Evolutionary conservation across 2,113 vertebrate species (phyloP).

Genomic region (Thamnaconus septentrionalis): DNA sequence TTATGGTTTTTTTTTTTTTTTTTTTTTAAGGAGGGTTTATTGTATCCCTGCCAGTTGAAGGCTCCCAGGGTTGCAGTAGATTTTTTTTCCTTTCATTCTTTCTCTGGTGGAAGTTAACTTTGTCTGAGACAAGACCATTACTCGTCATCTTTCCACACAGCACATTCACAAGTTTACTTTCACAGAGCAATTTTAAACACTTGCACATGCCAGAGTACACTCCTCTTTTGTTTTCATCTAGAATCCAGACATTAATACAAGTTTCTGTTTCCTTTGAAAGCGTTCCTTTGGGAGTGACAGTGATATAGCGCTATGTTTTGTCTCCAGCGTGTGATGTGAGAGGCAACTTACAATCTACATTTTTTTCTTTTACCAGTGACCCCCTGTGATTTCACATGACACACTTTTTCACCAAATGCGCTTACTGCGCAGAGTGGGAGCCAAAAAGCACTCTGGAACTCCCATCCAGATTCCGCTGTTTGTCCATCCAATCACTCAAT

Average conservation of each 20-base stretch:
- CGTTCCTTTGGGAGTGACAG: slow-evolving; percentile 7
- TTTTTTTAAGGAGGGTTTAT: slow-evolving; percentile 57
- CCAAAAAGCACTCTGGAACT: slow-evolving; percentile 19
- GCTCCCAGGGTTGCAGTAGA: slow-evolving; percentile 46
- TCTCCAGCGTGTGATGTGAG: slow-evolving; percentile 13
- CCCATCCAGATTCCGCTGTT: slow-evolving; percentile 3
- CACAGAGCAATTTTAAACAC: slow-evolving; percentile 24
- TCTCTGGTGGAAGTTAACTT: slow-evolving; percentile 25
- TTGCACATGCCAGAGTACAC: slow-evolving; percentile 20
- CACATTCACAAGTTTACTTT: slow-evolving; percentile 32
- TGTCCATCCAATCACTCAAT: background rate
- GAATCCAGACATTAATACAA: slow-evolving; percentile 14
- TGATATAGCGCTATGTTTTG: slow-evolving; percentile 30
- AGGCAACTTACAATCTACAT: slow-evolving; percentile 12
- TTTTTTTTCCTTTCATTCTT: slow-evolving; percentile 19
- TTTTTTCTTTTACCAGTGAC: slow-evolving; percentile 43
- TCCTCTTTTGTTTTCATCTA: slow-evolving; percentile 26
- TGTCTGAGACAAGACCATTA: slow-evolving; percentile 58
- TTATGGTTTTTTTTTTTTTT: slow-evolving; percentile 41
- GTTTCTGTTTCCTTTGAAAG: slow-evolving; percentile 47
- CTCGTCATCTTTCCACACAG: slow-evolving; percentile 47
- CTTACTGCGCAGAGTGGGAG: slow-evolving; percentile 11
- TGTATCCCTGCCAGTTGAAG: slow-evolving; percentile 58
- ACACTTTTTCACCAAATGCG: slow-evolving; percentile 36
- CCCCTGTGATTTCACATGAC: slow-evolving; percentile 48